These are phyloP conservation scores for Camponotus fellah DNA, from an alignment of 2,888 invertebrate genomes.

Conservation along the genomic window DNA sequence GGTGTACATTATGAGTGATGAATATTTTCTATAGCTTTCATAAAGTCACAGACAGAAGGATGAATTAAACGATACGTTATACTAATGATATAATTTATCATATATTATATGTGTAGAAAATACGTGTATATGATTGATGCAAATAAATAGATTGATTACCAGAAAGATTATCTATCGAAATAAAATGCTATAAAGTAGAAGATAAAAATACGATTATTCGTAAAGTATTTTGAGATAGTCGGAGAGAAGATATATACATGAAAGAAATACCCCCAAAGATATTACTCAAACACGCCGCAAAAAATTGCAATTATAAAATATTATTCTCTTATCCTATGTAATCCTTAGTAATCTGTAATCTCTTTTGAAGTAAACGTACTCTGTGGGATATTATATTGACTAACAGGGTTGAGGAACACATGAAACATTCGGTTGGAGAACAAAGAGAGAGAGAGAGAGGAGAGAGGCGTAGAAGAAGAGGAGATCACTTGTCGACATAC, in stretches of 20 bases:
- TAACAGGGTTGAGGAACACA: constrained; percentile 20
- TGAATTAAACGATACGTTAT: background rate
- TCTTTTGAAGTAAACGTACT: background rate
- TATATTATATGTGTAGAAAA: background rate
- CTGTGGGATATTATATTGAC: constrained; percentile 27
- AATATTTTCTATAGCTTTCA: constrained; percentile 33
- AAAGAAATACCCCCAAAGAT: background rate
- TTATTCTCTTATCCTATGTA: too few relatives aligned
- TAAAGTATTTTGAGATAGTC: background rate
- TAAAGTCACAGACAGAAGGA: background rate
- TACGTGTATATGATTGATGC: background rate
- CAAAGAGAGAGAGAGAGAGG: constrained; percentile 38
- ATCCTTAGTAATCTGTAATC: background rate
- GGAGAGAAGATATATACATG: background rate
- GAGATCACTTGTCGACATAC: constrained; percentile 70
- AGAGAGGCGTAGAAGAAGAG: constrained; percentile 41
- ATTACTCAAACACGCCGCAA: background rate
- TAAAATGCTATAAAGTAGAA: background rate
- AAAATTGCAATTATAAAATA: constrained; percentile 28
- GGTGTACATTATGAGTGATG: constrained; percentile 15
- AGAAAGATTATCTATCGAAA: background rate
- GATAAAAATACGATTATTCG: background rate
- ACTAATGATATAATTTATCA: constrained; percentile 23
- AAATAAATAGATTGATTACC: constrained; percentile 12
- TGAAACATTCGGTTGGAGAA: constrained; percentile 28